These are phyloP conservation scores for Grallaria varia DNA, from an alignment of 2,113 vertebrate species.

Conservation along the genomic window DNA sequence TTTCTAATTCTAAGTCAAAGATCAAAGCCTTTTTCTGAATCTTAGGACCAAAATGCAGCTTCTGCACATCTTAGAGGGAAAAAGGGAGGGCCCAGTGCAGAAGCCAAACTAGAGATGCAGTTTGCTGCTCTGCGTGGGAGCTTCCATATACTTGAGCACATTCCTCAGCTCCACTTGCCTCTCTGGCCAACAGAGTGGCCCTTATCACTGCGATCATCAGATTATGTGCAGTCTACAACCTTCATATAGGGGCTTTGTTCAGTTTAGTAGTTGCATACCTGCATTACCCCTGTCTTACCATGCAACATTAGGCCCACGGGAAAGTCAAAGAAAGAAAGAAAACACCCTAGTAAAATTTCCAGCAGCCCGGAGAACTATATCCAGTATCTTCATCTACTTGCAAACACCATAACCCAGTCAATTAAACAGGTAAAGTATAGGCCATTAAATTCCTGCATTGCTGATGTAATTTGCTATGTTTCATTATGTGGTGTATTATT, in stretches of 20 bases:
- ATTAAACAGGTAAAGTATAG: constrained; percentile 33
- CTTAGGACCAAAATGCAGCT: neutral
- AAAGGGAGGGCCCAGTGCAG: neutral
- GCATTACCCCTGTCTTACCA: neutral
- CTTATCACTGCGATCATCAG: neutral
- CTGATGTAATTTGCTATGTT: constrained; percentile 42
- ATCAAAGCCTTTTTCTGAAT: neutral
- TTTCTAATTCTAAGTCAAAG: neutral
- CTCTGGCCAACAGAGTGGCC: neutral
- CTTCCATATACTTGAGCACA: neutral
- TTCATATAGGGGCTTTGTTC: neutral
- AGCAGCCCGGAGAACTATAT: neutral
- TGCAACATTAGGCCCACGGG: neutral
- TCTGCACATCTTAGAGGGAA: neutral
- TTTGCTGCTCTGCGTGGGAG: neutral
- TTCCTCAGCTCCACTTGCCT: neutral
- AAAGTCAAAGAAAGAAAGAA: neutral
- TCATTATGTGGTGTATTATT: constrained; percentile 21
- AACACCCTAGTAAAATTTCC: neutral
- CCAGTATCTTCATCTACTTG: neutral
- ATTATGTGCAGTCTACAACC: neutral
- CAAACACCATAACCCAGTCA: constrained; percentile 9
- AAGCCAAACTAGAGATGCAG: neutral
- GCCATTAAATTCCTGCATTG: constrained; percentile 11
- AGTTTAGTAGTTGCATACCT: neutral